Evolutionary conservation across 2,113 vertebrate genomes (phyloP), one percentile per base, ranked within the genome.

Genomic region (Archocentrus centrarchus): DNA sequence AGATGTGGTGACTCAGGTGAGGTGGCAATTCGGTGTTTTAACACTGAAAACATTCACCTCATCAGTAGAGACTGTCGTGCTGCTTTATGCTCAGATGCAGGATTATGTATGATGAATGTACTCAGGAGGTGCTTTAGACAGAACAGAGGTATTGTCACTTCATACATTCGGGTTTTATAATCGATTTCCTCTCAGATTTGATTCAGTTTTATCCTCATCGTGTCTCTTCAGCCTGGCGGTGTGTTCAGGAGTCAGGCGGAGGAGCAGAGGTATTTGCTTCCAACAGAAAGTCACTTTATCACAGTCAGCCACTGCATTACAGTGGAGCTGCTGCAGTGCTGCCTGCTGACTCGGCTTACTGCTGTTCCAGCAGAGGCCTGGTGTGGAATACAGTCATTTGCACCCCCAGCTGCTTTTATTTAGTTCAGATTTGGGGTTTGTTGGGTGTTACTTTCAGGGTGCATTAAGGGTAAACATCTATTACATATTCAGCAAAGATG

Each of bases 291-390:
- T 70, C 91, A 53, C 90, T 93, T 78, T 39, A 90, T 91, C 91
- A 91, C 85, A 58, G 79, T 77, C 77, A 22, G 59, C 86, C 27
- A 32, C 76, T 81, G 87, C 89, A 73, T 80, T 63, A 58, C 70
- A 17, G 79, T 47, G 3, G 24, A 78, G 81, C 85, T 86, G 89
- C 91, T 84, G 93, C 91, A 91, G 91, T 86, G 89, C 87, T 84
- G 83, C 89, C 87, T 66, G 89, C 84, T 91, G 92, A 93, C 90
- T 89, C 89, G 37, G 86, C 93, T 79, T 44, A 22, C 88, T 86
- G 81, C 85, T 75, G 82, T 64, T 57, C 53, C 47, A 50, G 79
- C 85, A 58, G 59, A 73, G 17, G 41, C 59, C 55, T 58, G 41
- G 66, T 53, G 60, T 82, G 60, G 68, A 87, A 89, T 62, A 60